A percentile compares a stretch with the other conserved stretches of the same genome.
Conservation (phyloP, 2,888 invertebrate genomes). For the Mechanitis messenoides region DNA sequence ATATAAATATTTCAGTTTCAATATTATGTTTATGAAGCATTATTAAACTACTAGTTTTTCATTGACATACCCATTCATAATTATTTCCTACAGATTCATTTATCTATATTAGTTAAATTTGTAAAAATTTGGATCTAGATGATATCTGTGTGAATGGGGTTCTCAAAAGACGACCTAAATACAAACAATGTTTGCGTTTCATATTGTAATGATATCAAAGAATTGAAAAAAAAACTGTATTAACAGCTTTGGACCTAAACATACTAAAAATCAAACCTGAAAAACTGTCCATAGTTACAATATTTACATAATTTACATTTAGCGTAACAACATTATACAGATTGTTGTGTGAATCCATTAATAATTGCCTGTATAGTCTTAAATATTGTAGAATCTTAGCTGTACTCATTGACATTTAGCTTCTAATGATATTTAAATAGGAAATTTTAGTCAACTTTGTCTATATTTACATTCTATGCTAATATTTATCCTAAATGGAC, state of each 20-base stretch:
- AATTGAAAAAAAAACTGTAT: not conserved
- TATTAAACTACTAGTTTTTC: too few relatives aligned
- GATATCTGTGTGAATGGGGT: too few relatives aligned
- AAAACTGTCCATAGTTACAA: slow-evolving; percentile 51
- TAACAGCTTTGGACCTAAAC: not conserved
- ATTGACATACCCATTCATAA: too few relatives aligned
- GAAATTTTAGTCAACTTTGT: slow-evolving; percentile 18
- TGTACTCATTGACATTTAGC: slow-evolving; percentile 5
- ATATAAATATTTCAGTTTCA: too few relatives aligned
- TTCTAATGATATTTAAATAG: slow-evolving; percentile 21
- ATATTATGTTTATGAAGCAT: too few relatives aligned
- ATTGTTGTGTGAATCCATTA: not conserved
- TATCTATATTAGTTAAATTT: too few relatives aligned
- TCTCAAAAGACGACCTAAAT: too few relatives aligned
- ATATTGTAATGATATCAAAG: slow-evolving; percentile 10
- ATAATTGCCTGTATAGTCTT: not conserved
- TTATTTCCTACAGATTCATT: too few relatives aligned
- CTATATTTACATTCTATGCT: slow-evolving; percentile 16
- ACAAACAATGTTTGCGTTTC: slow-evolving; percentile 3
- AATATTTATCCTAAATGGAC: slow-evolving; percentile 11
- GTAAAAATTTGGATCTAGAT: too few relatives aligned
- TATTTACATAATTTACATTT: slow-evolving; percentile 67
- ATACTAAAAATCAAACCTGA: slow-evolving; percentile 29
- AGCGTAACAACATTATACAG: not conserved
- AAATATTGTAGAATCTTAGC: not conserved